Evolutionary conservation across 2,888 invertebrate genomes (phyloP).

Genomic region (Cephonodes hylas): DNA sequence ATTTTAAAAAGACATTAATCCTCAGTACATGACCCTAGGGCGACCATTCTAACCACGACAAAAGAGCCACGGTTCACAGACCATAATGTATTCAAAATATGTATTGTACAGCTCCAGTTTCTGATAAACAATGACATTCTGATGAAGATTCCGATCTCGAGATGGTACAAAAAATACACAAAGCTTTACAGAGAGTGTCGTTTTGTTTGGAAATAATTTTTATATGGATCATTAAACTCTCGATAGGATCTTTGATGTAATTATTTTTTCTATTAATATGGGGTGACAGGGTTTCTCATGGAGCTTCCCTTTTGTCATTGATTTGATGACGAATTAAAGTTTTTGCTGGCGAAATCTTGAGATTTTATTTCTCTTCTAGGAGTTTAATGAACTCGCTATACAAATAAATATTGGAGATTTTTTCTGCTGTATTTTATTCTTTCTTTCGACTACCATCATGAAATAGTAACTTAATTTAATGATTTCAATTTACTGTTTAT

Average conservation of each 20-base stretch:
- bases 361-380: no score
- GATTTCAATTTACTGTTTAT: no score
- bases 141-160: conserved; percentile 51
- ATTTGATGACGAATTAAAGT: neutral
- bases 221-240: conserved; percentile 69
- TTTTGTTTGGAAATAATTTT: conserved; percentile 59
- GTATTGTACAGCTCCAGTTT: conserved; percentile 64
- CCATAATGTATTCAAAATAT: conserved; percentile 72
- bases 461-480: no score
- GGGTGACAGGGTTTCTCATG: conserved; percentile 23
- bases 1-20: conserved; percentile 27
- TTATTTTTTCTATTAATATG: conserved; percentile 38
- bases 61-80: conserved; percentile 46
- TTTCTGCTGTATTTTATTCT: no score
- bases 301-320: conserved; percentile 20
- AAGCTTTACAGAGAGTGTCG: conserved; percentile 23
- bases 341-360: no score
- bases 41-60: conserved; percentile 31
- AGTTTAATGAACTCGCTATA: no score
- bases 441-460: no score
- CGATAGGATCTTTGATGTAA: conserved; percentile 58
- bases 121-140: conserved; percentile 66
- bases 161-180: conserved; percentile 43
- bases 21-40: conserved; percentile 38
- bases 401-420: no score